These are phyloP conservation scores for Oophaga sylvatica DNA, from an alignment of 2,797 vertebrate species.

Conservation along the genomic window DNA sequence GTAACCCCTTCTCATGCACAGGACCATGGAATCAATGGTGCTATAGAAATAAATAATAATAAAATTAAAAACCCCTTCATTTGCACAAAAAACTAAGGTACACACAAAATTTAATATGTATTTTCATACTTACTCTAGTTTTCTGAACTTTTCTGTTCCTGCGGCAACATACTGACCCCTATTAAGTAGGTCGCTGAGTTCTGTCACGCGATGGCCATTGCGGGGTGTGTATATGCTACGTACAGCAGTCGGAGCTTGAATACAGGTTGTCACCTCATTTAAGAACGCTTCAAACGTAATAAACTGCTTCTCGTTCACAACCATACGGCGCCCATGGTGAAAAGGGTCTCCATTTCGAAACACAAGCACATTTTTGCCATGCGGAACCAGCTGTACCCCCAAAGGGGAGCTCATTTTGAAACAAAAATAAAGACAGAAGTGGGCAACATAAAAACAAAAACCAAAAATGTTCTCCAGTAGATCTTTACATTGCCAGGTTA, in stretches of 20 bases:
- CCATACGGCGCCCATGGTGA: slow-evolving; percentile 81
- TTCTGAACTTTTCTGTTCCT: slow-evolving; percentile 86
- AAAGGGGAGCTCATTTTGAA: slow-evolving; percentile 58
- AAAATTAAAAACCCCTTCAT: too few relatives aligned
- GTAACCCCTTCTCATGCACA: too few relatives aligned
- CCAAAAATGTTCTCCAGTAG: background rate
- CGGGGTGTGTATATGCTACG: slow-evolving; percentile 84
- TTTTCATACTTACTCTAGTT: slow-evolving; percentile 82
- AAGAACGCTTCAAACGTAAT: slow-evolving; percentile 85
- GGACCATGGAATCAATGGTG: too few relatives aligned
- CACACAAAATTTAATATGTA: background rate
- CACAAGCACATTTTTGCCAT: slow-evolving; percentile 85
- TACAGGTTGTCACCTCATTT: slow-evolving; percentile 81
- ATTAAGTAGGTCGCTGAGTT: slow-evolving; percentile 79
- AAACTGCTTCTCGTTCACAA: slow-evolving; percentile 83
- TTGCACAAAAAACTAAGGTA: background rate
- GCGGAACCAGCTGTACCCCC: slow-evolving; percentile 67
- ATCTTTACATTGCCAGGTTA: background rate
- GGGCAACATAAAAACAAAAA: background rate
- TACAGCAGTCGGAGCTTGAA: slow-evolving; percentile 80
- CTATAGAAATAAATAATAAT: too few relatives aligned
- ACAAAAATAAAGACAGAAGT: background rate
- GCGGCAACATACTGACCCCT: slow-evolving; percentile 88
- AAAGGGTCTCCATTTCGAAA: slow-evolving; percentile 89
- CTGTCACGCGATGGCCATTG: slow-evolving; percentile 75